Evolutionary conservation across 2,888 invertebrate genomes (phyloP).

Genomic region (Epirrita christyi): DNA sequence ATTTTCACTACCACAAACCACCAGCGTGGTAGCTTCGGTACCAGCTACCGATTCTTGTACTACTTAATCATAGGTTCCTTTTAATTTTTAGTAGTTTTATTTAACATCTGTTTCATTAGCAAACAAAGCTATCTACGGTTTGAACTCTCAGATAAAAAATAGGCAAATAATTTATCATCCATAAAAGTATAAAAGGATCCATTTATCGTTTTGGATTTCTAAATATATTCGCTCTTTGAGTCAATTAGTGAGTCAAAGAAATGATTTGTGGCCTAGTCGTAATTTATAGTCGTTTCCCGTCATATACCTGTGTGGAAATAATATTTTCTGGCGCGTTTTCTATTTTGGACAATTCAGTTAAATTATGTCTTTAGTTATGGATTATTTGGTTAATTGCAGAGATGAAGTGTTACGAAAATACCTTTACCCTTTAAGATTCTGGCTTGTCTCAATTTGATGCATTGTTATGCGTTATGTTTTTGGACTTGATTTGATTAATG

Average conservation of each 20-base stretch:
- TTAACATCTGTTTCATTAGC: no score
- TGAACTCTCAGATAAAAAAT: no score
- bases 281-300: conserved; percentile 50
- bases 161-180: background rate
- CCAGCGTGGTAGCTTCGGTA: no score
- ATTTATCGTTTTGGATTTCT: conserved; percentile 42
- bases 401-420: conserved; percentile 6
- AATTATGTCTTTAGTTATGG: conserved; percentile 16
- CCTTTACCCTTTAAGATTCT: conserved; percentile 4
- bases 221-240: conserved; percentile 51
- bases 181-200: conserved; percentile 11
- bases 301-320: conserved; percentile 42
- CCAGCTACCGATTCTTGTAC: no score
- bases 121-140: no score
- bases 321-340: conserved; percentile 40
- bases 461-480: background rate
- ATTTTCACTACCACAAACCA: no score
- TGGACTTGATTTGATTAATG: background rate
- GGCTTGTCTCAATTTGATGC: background rate
- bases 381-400: conserved; percentile 20
- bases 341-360: conserved; percentile 39
- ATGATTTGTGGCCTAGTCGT: conserved; percentile 52
- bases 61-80: no score
- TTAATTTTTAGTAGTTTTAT: no score
- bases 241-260: conserved; percentile 51